Conservation (phyloP, 2,113 vertebrate genomes). For the Psephotus haematonotus region DNA sequence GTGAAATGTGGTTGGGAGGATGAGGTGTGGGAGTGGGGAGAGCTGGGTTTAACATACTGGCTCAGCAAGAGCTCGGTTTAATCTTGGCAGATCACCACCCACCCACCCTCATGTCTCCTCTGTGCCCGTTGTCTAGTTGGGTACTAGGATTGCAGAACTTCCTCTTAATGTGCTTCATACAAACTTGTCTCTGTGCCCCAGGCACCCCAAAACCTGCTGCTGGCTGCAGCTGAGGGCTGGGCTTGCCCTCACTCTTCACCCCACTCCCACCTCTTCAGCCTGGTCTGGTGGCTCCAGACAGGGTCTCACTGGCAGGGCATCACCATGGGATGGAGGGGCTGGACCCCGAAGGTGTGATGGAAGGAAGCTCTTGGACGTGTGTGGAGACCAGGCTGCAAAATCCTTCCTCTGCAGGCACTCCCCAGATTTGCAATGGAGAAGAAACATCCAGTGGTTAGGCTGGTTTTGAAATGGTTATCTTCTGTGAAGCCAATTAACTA, state of each 20-base stretch:
- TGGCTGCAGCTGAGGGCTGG: background rate
- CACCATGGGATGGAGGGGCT: fast-evolving
- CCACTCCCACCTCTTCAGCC: background rate
- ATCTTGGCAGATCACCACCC: background rate
- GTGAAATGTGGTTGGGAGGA: fast-evolving
- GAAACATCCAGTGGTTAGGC: fast-evolving
- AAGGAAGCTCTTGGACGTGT: background rate
- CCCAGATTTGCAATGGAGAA: background rate
- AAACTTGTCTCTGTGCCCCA: background rate
- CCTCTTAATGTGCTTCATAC: background rate
- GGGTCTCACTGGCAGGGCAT: background rate
- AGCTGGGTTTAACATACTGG: background rate
- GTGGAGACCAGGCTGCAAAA: background rate
- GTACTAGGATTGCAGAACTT: background rate
- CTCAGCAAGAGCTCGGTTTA: background rate
- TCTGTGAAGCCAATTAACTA: background rate
- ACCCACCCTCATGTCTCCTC: background rate
- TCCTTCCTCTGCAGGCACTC: background rate
- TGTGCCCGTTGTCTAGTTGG: background rate
- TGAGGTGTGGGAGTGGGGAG: background rate
- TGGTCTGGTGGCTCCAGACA: background rate
- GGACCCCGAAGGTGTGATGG: fast-evolving
- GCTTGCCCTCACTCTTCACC: background rate
- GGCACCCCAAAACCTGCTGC: background rate
- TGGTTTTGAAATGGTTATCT: background rate